Percentiles rank a stretch among this genome's conserved stretches.
Evolutionary conservation across 2,113 vertebrate genomes (phyloP).

Genomic region (human (Homo sapiens)): DNA sequence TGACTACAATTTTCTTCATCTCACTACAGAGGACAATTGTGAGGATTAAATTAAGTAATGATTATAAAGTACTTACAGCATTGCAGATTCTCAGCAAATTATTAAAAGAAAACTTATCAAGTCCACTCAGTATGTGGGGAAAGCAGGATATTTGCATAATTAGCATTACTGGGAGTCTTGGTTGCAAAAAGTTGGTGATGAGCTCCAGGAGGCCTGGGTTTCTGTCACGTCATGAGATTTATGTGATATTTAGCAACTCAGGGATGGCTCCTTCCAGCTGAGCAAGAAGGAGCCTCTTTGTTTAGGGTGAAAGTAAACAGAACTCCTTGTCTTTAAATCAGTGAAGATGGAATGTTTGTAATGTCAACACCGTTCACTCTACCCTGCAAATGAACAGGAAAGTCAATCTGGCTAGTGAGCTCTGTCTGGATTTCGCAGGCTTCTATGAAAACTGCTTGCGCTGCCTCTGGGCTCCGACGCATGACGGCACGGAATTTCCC

Average conservation of each 20-base stretch:
- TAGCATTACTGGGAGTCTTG: neutral
- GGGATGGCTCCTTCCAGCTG: neutral
- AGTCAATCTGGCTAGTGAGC: neutral
- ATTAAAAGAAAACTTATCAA: neutral
- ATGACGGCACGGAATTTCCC: accelerated
- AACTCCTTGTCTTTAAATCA: neutral
- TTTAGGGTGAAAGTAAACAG: neutral
- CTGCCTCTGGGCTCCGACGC: neutral
- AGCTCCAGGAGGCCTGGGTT: neutral
- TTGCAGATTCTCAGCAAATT: neutral
- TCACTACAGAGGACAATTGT: neutral
- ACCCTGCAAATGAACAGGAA: neutral
- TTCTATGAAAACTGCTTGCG: neutral
- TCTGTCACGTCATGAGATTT: neutral
- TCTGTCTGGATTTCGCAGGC: neutral
- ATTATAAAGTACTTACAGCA: neutral
- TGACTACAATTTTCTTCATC: neutral
- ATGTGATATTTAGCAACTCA: too few species aligned
- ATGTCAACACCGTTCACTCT: neutral
- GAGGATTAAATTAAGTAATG: neutral
- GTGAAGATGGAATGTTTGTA: neutral
- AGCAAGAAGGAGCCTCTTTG: neutral
- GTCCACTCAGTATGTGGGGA: neutral
- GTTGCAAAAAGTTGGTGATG: neutral
- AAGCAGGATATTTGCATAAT: neutral